Conservation (phyloP, 2,888 invertebrate genomes). For the Drosophila pseudotalamancana region DNA sequence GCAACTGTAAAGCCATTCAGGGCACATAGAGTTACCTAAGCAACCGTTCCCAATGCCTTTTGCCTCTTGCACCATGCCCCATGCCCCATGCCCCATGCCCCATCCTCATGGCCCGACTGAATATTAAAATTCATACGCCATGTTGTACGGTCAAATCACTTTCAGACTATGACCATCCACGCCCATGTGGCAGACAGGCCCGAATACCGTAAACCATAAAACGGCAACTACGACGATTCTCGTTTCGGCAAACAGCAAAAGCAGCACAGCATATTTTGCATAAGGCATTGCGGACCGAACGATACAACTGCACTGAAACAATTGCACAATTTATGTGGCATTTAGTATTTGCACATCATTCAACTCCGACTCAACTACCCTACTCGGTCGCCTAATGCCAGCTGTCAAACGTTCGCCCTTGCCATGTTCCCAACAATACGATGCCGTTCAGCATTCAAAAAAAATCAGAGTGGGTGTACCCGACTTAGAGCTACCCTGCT, state of each 20-base stretch:
- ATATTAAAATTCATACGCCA: constrained; percentile 80
- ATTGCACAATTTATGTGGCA: constrained; percentile 78
- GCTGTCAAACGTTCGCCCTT: constrained; percentile 22
- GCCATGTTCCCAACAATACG: constrained; percentile 34
- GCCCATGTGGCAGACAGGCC: not conserved
- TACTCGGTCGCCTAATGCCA: constrained; percentile 24
- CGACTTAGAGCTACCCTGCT: too few species aligned
- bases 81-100: constrained; percentile 31
- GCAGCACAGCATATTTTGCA: constrained; percentile 65
- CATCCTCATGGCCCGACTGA: constrained; percentile 52
- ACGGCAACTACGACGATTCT: constrained; percentile 61
- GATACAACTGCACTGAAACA: constrained; percentile 48
- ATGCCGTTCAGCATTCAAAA: constrained; percentile 52
- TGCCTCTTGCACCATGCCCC: too few species aligned
- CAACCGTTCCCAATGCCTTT: too few species aligned
- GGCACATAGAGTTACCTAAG: constrained; percentile 45
- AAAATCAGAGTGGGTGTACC: too few species aligned
- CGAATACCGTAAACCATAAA: not conserved
- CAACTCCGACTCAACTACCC: constrained; percentile 26
- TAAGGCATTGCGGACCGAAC: constrained; percentile 25
- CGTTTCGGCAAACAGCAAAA: constrained; percentile 66
- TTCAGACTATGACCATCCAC: constrained; percentile 22
- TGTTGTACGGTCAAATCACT: constrained; percentile 76
- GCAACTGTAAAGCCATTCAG: constrained; percentile 35
- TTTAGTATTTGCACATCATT: constrained; percentile 66